Conservation (phyloP, 2,113 vertebrate genomes). For the Lasiurus cinereus region DNA sequence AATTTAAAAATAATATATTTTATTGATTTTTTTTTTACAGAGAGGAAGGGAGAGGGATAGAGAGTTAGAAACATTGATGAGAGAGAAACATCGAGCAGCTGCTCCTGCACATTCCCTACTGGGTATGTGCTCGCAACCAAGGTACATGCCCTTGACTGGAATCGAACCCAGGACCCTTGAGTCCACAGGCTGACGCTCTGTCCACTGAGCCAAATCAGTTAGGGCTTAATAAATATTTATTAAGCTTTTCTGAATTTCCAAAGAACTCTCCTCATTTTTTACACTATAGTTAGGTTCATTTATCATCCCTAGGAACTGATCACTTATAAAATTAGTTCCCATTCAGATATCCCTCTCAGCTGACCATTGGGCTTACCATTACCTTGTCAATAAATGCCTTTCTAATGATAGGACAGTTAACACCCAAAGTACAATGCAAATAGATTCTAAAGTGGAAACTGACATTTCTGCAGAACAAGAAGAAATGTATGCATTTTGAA, state of each 20-base stretch:
- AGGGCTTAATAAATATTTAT: not conserved
- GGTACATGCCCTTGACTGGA: too few relatives aligned
- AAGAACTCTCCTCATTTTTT: not conserved
- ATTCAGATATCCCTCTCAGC: not conserved
- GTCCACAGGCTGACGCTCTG: too few relatives aligned
- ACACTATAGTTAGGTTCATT: conserved; percentile 25
- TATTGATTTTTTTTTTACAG: too few relatives aligned
- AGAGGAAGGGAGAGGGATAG: too few relatives aligned
- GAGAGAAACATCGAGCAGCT: too few relatives aligned
- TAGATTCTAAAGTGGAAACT: conserved; percentile 50
- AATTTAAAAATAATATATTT: not conserved
- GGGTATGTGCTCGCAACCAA: too few relatives aligned
- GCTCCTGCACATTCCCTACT: too few relatives aligned
- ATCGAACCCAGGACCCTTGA: too few relatives aligned
- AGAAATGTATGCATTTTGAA: conserved; percentile 61
- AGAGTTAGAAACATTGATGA: too few relatives aligned
- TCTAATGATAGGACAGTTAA: conserved; percentile 35
- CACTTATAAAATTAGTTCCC: conserved; percentile 11
- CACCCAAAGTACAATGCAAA: not conserved
- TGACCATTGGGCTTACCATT: not conserved
- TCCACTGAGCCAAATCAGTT: too few relatives aligned
- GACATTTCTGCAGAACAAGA: not conserved
- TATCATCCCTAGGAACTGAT: conserved; percentile 1
- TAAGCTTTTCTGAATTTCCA: conserved; percentile 39
- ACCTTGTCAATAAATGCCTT: conserved; percentile 30